Percentiles rank a stretch among this genome's conserved stretches.
Evolutionary conservation across 2,797 vertebrate species (phyloP).

Genomic region (Varecia variegata): DNA sequence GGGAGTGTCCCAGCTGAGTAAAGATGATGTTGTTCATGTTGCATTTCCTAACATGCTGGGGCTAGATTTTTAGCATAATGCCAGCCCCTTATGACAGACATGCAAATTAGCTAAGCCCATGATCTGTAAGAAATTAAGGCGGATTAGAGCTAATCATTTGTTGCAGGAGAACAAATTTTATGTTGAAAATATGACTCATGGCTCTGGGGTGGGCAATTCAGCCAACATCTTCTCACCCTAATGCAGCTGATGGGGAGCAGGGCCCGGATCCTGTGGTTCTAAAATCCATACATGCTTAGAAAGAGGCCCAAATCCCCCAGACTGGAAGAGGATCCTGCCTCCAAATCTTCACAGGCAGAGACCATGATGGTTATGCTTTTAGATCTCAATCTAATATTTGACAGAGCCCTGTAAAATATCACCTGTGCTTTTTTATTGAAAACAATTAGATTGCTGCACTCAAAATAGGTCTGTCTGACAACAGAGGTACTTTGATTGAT

Average conservation of each 20-base stretch:
- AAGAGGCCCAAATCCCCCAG: not conserved
- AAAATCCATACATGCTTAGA: not conserved
- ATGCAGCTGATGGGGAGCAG: not conserved
- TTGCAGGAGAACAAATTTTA: not conserved
- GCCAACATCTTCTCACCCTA: not conserved
- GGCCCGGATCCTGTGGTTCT: not conserved
- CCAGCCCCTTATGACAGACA: constrained; percentile 37
- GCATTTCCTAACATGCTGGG: constrained; percentile 17
- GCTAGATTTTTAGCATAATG: constrained; percentile 54
- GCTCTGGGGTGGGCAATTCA: not conserved
- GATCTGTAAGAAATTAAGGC: constrained; percentile 58
- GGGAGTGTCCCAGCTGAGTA: not conserved
- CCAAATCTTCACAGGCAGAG: not conserved
- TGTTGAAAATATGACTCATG: constrained; percentile 36
- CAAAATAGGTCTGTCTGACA: constrained; percentile 8
- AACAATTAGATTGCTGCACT: not conserved
- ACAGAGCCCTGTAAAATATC: not conserved
- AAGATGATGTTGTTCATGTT: constrained; percentile 3
- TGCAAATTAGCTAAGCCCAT: constrained; percentile 23
- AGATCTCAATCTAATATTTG: not conserved
- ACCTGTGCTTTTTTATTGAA: not conserved
- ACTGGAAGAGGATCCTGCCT: not conserved
- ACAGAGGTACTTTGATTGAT: not conserved
- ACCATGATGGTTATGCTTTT: not conserved
- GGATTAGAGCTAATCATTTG: constrained; percentile 18